Conservation (phyloP, 2,113 vertebrate genomes). For the Crotalus horridus region DNA sequence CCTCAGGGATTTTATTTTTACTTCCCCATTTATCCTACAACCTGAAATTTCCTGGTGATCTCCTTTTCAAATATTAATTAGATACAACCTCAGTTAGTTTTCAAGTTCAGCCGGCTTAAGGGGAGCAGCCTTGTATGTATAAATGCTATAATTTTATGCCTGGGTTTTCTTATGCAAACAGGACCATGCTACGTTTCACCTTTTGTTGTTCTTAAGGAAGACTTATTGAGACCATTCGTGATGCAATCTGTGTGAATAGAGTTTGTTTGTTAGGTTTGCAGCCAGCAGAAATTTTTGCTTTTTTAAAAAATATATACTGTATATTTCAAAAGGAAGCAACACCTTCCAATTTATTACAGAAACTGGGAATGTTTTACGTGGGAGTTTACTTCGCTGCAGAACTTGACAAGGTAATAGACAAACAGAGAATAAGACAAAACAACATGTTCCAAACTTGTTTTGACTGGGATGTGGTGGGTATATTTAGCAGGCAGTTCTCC, state of each 20-base stretch:
- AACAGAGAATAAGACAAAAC: constrained; percentile 36
- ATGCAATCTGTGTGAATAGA: constrained; percentile 42
- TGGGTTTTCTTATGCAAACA: neutral
- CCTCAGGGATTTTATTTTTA: neutral
- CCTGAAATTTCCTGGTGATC: neutral
- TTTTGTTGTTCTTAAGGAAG: neutral
- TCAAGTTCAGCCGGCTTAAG: neutral
- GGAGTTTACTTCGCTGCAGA: constrained; percentile 46
- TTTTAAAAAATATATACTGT: neutral
- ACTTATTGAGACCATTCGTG: neutral
- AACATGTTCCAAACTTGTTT: constrained; percentile 48
- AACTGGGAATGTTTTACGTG: constrained; percentile 40
- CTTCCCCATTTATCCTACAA: neutral
- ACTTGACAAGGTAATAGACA: constrained; percentile 43
- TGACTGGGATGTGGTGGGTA: constrained; percentile 33
- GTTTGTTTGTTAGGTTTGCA: constrained; percentile 39
- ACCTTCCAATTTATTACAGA: constrained; percentile 35
- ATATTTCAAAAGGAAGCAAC: constrained; percentile 24
- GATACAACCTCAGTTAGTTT: neutral
- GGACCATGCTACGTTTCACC: neutral
- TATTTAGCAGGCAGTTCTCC: constrained; percentile 40
- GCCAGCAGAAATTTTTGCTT: constrained; percentile 42
- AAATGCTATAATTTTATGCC: neutral
- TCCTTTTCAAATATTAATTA: neutral
- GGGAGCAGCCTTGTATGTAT: neutral